Conservation (phyloP, 2,888 invertebrate species). For the Drosophila basisetae region DNA sequence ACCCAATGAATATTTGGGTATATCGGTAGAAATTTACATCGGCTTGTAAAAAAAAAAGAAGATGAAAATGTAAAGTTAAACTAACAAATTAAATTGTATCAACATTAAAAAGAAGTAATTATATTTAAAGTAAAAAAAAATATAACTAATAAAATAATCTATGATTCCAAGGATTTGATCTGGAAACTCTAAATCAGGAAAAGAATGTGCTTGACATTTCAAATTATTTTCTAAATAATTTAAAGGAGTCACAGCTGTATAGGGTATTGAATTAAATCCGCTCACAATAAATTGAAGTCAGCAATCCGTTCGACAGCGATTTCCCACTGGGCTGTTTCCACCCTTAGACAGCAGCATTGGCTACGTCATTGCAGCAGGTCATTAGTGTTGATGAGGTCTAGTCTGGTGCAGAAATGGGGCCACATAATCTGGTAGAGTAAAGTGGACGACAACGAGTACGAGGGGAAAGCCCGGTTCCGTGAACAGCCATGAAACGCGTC, state of each 20-base stretch:
- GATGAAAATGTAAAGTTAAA: neutral
- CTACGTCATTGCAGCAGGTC: conserved; percentile 70
- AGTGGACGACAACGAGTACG: neutral
- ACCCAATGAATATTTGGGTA: neutral
- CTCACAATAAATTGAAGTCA: neutral
- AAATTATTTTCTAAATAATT: neutral
- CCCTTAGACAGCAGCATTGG: conserved; percentile 29
- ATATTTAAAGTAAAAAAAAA: neutral
- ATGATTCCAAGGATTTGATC: neutral
- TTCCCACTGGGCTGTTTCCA: conserved; percentile 34
- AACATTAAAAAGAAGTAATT: neutral
- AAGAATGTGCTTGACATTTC: neutral
- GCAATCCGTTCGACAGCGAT: conserved; percentile 9
- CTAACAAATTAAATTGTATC: neutral
- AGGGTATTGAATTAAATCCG: neutral
- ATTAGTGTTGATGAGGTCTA: conserved; percentile 73
- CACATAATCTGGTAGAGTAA: neutral
- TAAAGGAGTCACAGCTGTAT: neutral
- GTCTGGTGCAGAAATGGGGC: conserved; percentile 19
- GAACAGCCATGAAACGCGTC: conserved; percentile 14
- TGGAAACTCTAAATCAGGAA: neutral
- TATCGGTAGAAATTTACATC: neutral
- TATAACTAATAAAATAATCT: accelerated
- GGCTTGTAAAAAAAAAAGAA: neutral
- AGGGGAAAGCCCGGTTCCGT: neutral